Conservation (phyloP, 2,797 vertebrate genomes). For the Cyprinella venusta region DNA sequence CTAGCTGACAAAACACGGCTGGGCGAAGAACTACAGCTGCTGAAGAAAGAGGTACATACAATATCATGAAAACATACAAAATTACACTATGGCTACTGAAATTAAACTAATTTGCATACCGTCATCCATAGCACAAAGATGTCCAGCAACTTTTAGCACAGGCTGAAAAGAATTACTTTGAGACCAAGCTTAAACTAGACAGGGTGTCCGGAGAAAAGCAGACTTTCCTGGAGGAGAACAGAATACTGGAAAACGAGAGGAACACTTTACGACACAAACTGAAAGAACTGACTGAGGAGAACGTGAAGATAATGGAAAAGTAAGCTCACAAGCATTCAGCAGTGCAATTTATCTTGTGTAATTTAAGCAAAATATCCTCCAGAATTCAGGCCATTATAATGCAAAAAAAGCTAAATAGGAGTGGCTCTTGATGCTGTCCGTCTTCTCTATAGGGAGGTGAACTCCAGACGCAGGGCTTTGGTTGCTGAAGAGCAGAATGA, state of each 20-base stretch:
- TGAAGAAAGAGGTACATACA: slow-evolving; percentile 71
- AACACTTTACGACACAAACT: slow-evolving; percentile 70
- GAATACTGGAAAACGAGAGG: slow-evolving; percentile 66
- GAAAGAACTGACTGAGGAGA: slow-evolving; percentile 72
- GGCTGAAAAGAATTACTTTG: slow-evolving; percentile 77
- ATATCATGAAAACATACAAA: neutral
- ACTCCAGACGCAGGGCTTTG: slow-evolving; percentile 63
- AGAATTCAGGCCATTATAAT: neutral
- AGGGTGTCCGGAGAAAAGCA: slow-evolving; percentile 72
- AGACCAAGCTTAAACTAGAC: slow-evolving; percentile 77
- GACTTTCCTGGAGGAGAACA: slow-evolving; percentile 70
- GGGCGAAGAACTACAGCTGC: slow-evolving; percentile 70
- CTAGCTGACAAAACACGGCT: slow-evolving; percentile 66
- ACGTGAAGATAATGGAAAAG: slow-evolving; percentile 74
- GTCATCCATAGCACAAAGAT: slow-evolving; percentile 65
- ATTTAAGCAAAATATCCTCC: slow-evolving; percentile 1
- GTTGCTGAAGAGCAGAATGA: slow-evolving; percentile 70
- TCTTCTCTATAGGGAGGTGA: slow-evolving; percentile 67
- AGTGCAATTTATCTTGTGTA: neutral
- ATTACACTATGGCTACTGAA: neutral
- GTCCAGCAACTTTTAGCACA: slow-evolving; percentile 70
- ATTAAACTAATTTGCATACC: neutral
- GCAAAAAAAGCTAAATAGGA: neutral
- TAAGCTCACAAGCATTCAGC: slow-evolving; percentile 37
- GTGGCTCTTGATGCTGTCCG: neutral